These are phyloP conservation scores for Macrophya annulata DNA, from an alignment of 2,888 invertebrate genomes.

Conservation along the genomic window DNA sequence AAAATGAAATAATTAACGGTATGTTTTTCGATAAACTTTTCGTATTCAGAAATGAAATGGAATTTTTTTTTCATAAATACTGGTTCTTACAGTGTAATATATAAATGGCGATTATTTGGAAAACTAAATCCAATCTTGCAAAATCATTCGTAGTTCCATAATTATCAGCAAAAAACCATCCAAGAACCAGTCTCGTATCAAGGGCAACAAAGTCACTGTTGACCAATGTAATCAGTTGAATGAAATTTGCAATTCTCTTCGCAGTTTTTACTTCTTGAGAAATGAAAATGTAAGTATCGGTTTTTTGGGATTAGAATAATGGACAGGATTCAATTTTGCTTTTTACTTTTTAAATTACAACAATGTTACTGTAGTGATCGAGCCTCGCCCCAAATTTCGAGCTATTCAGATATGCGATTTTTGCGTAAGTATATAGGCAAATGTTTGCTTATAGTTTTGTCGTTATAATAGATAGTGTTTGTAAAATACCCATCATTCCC, in stretches of 20 bases:
- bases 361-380: not conserved
- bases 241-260: no score
- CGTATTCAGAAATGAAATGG: no score
- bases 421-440: not conserved
- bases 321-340: not conserved
- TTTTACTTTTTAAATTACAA: not conserved
- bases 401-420: not conserved
- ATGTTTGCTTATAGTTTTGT: not conserved
- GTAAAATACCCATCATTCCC: constrained; percentile 57
- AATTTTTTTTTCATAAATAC: no score
- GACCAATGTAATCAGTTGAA: not conserved
- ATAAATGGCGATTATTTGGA: no score
- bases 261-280: not conserved
- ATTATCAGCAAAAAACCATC: no score
- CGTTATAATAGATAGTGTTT: not conserved
- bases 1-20: no score
- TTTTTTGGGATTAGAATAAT: not conserved
- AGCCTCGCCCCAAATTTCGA: not conserved
- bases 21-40: no score
- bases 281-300: not conserved
- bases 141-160: no score
- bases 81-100: no score
- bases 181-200: no score
- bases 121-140: no score
- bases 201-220: no score